phyloP scores from a whole-genome alignment of 2,113 vertebrate species.

The Furnarius figulus region DNA sequence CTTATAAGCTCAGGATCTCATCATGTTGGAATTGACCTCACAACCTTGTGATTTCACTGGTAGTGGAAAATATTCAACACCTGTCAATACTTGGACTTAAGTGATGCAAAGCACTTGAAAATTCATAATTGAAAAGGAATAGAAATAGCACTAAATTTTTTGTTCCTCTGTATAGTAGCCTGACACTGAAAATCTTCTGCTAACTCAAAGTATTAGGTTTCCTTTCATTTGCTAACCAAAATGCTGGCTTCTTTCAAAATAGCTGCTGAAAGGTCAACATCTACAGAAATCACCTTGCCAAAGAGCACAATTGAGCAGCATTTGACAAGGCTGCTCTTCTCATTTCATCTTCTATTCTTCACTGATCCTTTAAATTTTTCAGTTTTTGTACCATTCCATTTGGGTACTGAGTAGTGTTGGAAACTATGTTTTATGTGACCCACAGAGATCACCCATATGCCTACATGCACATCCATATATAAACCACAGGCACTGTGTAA shows the following conservation, averaged over 20 bases:
- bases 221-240: background rate
- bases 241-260: background rate
- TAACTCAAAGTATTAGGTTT: background rate
- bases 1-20: background rate
- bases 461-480: background rate
- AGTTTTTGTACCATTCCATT: background rate
- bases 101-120: background rate
- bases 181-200: background rate
- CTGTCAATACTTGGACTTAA: background rate
- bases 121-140: background rate
- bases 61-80: background rate
- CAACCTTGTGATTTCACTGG: background rate
- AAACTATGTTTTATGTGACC: background rate
- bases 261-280: background rate
- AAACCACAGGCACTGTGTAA: background rate
- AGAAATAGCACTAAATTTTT: background rate
- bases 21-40: background rate
- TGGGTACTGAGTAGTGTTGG: background rate
- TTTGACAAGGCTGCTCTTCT: background rate
- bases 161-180: background rate
- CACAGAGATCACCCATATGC: background rate
- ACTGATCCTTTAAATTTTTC: background rate
- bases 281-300: background rate
- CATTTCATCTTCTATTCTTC: background rate
- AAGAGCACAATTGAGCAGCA: background rate